Evolutionary conservation across 2,113 vertebrate genomes (phyloP), one percentile per base, ranked within the genome.

Genomic region (Pseudorectes ferrugineus): DNA sequence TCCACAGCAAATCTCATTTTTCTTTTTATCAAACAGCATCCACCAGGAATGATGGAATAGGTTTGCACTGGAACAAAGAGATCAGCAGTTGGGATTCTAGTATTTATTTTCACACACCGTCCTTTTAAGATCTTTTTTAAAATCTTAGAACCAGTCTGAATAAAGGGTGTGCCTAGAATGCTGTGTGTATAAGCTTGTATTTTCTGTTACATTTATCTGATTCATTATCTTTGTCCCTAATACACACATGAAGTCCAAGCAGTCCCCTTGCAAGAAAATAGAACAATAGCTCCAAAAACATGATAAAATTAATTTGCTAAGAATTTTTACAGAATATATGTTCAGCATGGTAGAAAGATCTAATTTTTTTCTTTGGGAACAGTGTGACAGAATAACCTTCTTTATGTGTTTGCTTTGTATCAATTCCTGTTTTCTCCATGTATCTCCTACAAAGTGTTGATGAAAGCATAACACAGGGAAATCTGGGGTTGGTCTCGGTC

Each of bases 1-100:
- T 96, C 96, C 82, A 80, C 90, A 93, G 94, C 89, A 98, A 98
- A 98, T 98, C 97, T 98, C 93, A 95, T 98, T 97, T 97, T 91
- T 96, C 80, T 93, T 94, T 54, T 73, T 79, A 88, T 88, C 85
- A 94, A 87, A 92, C 92, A 97, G 84, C 66, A 65, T 54, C 36
- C 76, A 85, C 62, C 1, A 2, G 68, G 63, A 91, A 95, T 48
- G 42, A 94, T 6, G 43, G 82, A 88, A 92, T 57, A 92, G 19
- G 23, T 49, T 4, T 91, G 73, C 85, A 80, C 59, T 72, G 92
- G 52, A 67, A 91, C 57, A 81, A 95, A 77, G 38, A 73, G 73
- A 89, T 10, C 74, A 91, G n/a, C 65, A 85, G 13, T 0, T 48
- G 36, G 61, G 46, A 89, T 76, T 10, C 29, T 38, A 42, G 15